Evolutionary conservation across 2,113 vertebrate genomes (phyloP), one percentile per base, ranked within the genome.

Genomic region (Columba janthina): DNA sequence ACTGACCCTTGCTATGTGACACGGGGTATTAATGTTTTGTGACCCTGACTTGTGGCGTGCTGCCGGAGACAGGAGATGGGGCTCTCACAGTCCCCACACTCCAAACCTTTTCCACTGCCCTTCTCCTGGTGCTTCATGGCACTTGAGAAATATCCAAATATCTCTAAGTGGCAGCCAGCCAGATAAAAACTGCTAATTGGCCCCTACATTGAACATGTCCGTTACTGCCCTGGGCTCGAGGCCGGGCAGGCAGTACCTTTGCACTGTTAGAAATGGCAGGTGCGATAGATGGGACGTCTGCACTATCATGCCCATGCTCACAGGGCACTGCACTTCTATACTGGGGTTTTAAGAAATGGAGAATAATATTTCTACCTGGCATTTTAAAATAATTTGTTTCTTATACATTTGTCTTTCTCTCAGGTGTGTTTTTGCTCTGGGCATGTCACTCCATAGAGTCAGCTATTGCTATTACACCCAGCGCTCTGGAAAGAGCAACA

Each of bases 191-290:
- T 56, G 82, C 88, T 71, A 17, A 62, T 38, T 79, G 72, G 61
- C 42, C 54, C 44, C 32, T 18, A 1, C 15, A 2, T 1, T 0
- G 70, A 12, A 0, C 5, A 4, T 3, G 34, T 56, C 75, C 4
- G 17, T 25, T 9, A 3, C 34, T 3, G 19, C 21, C 90, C n/a
- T 46, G 4, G 62, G 75, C 62, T 54, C 15, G 2, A 3, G 46
- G 48, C 54, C 1, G 34, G 73, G 54, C 61, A n/a, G 1, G 31
- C 46, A 12, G 51, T 2, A 2, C 4, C 36, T 24, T 22, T 9
- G 50, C 34, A 1, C 22, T 2, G 1, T 42, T 6, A 19, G 44
- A 19, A 46, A 46, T 46, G 18, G 17, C 44, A 17, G 44, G 12
- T 2, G 12, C 0, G 4, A 20, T 3, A 26, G 26, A n/a, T 40